Evolutionary conservation across 2,797 vertebrate species (phyloP), one percentile per base, ranked within the genome.

Genomic region (Trichosurus vulpecula): DNA sequence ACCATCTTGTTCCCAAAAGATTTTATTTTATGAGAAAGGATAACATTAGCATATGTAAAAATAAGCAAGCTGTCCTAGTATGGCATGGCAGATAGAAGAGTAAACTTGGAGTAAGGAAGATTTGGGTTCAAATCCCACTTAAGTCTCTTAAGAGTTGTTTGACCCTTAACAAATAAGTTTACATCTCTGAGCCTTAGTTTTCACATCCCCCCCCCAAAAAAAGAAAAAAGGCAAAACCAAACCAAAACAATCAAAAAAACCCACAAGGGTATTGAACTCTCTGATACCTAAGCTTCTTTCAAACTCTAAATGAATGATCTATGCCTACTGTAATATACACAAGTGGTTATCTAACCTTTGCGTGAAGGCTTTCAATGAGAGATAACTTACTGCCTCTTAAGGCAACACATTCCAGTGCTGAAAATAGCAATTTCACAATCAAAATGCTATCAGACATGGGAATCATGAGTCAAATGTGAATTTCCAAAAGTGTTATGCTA

Each of bases 1-100:
- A n/a, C 35, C 5, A 3, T 30, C 8, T 30, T 30, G n/a, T 74
- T 74, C n/a, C 6, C 35, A 74, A 74, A 41, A n/a, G 61, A 16
- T 41, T 41, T 35, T 22, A 74, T 25, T 74, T 41, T 41, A 74
- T 74, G n/a, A 41, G 19, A 74, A 6, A 74, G 35, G 61, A 41
- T 3, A n/a, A 66, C 3, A 1, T 3, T 41, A 54, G 9, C 66
- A 56, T 0, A 0, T 0, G 19, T 52, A 57, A 66, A 8, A 30
- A 54, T 4, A 81, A 27, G 4, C 4, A 30, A 74, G 54, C 6
- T 56, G n/a, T 6, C 25, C 30, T n/a, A n/a, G 16, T 9, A 0
- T 74, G 66, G n/a, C 9, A 74, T 22, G 93, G 30, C 22, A 54
- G 0, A 0, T 2, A 54, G 35, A 54, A 55, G 14, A 74, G 52